Evolutionary conservation across 2,888 invertebrate genomes (phyloP).

Genomic region (Drosophila flavopinicola): DNA sequence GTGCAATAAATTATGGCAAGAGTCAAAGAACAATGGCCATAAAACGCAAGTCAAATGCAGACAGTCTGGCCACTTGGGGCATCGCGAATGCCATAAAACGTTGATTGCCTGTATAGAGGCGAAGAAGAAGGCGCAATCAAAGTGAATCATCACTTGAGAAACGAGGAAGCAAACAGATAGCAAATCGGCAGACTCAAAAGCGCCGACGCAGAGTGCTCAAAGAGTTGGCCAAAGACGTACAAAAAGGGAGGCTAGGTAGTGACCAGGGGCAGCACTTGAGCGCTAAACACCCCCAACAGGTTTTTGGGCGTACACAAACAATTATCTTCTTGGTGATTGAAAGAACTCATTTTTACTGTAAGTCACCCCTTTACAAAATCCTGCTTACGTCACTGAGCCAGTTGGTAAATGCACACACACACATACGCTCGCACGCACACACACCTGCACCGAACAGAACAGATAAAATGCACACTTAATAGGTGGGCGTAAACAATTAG

Average conservation of each 20-base stretch:
- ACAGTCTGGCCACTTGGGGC: conserved; percentile 6
- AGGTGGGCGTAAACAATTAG: conserved; percentile 74
- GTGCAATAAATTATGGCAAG: conserved; percentile 44
- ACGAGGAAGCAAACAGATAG: conserved; percentile 49
- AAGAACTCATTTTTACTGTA: too few relatives aligned
- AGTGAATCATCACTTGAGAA: conserved; percentile 70
- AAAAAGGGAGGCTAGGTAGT: too few relatives aligned
- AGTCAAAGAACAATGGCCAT: conserved; percentile 54
- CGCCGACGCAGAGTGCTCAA: conserved; percentile 47
- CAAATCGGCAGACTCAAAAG: conserved; percentile 38
- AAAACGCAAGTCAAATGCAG: conserved; percentile 26
- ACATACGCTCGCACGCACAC: neutral
- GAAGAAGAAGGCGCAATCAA: conserved; percentile 45
- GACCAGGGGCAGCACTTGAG: too few relatives aligned
- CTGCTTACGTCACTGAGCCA: too few relatives aligned
- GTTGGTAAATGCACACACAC: conserved; percentile 30
- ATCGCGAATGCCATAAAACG: conserved; percentile 31
- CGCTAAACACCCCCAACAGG: too few relatives aligned
- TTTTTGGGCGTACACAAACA: too few relatives aligned
- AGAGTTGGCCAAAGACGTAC: neutral
- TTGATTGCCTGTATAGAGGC: conserved; percentile 17
- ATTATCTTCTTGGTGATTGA: too few relatives aligned
- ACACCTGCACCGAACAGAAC: conserved; percentile 9
- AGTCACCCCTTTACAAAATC: too few relatives aligned
- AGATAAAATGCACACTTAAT: conserved; percentile 46